These are phyloP conservation scores for Eupithecia abbreviata DNA, from an alignment of 2,888 invertebrate genomes.

Conservation along the genomic window DNA sequence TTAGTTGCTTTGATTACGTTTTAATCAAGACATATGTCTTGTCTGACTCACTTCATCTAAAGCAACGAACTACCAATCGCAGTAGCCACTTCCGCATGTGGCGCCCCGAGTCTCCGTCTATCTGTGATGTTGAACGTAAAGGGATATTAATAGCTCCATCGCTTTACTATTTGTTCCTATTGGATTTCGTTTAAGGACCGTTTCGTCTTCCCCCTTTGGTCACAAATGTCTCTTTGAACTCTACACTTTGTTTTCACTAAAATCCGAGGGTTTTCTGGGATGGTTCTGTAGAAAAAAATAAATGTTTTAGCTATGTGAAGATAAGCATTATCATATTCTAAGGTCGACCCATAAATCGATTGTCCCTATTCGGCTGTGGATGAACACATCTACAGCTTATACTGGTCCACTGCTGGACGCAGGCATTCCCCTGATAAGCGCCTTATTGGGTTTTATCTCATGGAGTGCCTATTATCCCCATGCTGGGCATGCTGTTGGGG, in stretches of 20 bases:
- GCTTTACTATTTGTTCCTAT: constrained; percentile 31
- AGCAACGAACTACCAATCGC: constrained; percentile 13
- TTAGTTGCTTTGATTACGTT: constrained; percentile 5
- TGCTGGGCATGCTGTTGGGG: background rate
- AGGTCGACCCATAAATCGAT: background rate
- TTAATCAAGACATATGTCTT: background rate
- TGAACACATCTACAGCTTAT: background rate
- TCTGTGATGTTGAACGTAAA: constrained; percentile 31
- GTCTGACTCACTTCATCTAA: constrained; percentile 5
- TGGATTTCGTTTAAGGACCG: constrained; percentile 28
- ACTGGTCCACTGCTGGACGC: background rate
- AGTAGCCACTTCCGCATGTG: constrained; percentile 35
- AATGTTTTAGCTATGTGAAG: background rate
- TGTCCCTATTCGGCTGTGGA: background rate
- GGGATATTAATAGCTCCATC: constrained; percentile 35
- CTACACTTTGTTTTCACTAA: background rate
- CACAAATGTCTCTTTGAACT: background rate
- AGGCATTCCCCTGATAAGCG: background rate
- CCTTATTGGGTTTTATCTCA: background rate
- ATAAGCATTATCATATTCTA: background rate
- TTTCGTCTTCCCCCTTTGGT: constrained; percentile 2
- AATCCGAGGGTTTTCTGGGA: background rate
- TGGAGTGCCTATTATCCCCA: background rate
- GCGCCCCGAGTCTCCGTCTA: constrained; percentile 25
- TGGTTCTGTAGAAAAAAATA: background rate